Base-by-base conservation (phyloP, 2,888 invertebrate species). In the Achlya flavicornis region DNA sequence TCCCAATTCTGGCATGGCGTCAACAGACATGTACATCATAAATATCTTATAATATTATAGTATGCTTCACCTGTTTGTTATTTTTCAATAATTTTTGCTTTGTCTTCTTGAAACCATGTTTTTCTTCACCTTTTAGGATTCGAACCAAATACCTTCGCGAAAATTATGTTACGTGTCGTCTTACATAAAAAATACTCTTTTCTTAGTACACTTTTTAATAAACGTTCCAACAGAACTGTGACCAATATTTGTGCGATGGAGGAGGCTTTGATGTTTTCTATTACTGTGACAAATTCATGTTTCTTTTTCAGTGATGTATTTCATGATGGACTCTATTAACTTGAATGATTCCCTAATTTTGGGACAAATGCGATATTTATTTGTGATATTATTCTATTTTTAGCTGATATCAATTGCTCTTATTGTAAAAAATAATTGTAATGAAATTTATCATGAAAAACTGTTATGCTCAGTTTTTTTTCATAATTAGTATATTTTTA, bases 1-100 rank as follows among this genome's bases (percentile, higher is more conserved):
- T 66, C 70, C 69, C 68, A 32, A 26, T 43, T 46, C 63, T 75
- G 74, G 69, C 73, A 65, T 66, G 46, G 60, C 58, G 43, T 70
- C 68, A 73, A 68, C 46, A 46, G 46, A 46, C 12, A 41, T 46
- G 43, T 43, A 43, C 14, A 0, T 43, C 43, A 46, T 58, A 16
- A 8, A 58, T 10, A 58, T 3, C 10, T 6, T 0, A 26, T 32
- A 12, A 48, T 48, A 48, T 16, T 16, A 16, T 46, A 5, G 16
- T 6, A 48, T 16, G 19, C 2, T 16, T 19, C 53, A 53, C 53
- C 53, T 53, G 53, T 53, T 19, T 53, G 41, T 41, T 38, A 38
- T 16, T 16, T 19, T 53, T 53, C 53, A 53, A 53, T 53, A 8
- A 19, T 53, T 10, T 53, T 19, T 19, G 46, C 46, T 2, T 5